Evolutionary conservation across 2,113 vertebrate genomes (phyloP).

Genomic region (Camelus dromedarius): DNA sequence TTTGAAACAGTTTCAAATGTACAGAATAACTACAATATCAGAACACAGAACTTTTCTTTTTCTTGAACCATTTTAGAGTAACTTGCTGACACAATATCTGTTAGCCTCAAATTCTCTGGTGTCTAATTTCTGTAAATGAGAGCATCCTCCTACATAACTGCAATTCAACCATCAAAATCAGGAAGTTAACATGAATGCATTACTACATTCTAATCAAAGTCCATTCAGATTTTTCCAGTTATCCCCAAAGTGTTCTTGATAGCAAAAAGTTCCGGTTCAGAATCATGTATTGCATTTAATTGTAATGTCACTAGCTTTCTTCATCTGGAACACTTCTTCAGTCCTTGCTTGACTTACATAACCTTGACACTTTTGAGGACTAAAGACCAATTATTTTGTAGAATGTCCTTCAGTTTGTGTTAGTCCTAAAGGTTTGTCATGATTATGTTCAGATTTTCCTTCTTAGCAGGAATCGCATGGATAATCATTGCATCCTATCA

Average conservation of each 20-base stretch:
- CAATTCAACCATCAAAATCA: slow-evolving; percentile 54
- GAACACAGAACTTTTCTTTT: not conserved
- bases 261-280: slow-evolving; percentile 21
- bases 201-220: slow-evolving; percentile 38
- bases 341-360: slow-evolving; percentile 13
- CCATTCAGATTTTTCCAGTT: slow-evolving; percentile 28
- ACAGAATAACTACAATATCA: not conserved
- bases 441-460: slow-evolving; percentile 5
- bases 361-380: not conserved
- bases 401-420: not conserved
- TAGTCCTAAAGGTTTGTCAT: slow-evolving; percentile 15
- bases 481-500: not conserved
- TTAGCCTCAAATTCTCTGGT: not conserved
- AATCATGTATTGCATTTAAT: slow-evolving; percentile 44
- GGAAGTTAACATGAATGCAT: slow-evolving; percentile 53
- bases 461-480: not conserved
- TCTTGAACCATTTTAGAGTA: not conserved
- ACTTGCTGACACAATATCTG: slow-evolving; percentile 5
- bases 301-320: not conserved
- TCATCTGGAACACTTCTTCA: slow-evolving; percentile 25
- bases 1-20: not conserved
- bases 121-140: slow-evolving; percentile 18
- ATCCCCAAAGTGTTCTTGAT: slow-evolving; percentile 40
- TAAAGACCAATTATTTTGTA: not conserved
- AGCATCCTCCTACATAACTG: slow-evolving; percentile 34